phyloP scores from a whole-genome alignment of 2,797 vertebrate species.

The Chaetophractus vellerosus region DNA sequence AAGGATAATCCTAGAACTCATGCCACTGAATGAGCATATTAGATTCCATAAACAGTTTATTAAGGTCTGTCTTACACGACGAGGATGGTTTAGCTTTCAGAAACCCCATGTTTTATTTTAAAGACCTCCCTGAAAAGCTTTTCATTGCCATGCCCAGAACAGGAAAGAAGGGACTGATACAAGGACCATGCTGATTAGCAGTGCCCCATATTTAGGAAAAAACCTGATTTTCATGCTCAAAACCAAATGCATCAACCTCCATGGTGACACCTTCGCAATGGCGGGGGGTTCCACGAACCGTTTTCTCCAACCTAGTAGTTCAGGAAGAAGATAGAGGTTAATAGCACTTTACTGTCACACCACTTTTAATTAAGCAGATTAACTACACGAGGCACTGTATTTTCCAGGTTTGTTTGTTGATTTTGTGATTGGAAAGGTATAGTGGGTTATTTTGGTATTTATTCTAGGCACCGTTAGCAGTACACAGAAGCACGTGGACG shows the following conservation, averaged over 20 bases:
- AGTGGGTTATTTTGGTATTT: background rate
- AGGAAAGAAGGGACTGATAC: background rate
- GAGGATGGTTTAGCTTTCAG: background rate
- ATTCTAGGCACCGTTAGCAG: background rate
- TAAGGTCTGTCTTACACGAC: background rate
- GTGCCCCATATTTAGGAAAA: background rate
- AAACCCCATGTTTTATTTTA: slow-evolving; percentile 1
- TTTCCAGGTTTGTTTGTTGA: background rate
- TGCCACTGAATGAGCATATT: background rate
- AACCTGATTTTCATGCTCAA: background rate
- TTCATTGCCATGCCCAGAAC: background rate
- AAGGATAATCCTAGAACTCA: background rate
- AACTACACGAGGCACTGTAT: background rate
- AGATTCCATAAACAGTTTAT: background rate
- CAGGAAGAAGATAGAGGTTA: background rate
- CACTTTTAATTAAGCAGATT: background rate
- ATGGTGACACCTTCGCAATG: background rate
- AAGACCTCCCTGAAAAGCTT: background rate
- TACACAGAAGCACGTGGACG: no score
- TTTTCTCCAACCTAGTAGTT: background rate
- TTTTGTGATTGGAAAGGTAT: background rate
- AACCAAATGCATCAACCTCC: background rate
- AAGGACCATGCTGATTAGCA: background rate
- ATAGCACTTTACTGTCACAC: background rate
- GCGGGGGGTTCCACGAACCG: background rate